Evolutionary conservation across 2,888 invertebrate genomes (phyloP).

Genomic region (Sycophila texana): DNA sequence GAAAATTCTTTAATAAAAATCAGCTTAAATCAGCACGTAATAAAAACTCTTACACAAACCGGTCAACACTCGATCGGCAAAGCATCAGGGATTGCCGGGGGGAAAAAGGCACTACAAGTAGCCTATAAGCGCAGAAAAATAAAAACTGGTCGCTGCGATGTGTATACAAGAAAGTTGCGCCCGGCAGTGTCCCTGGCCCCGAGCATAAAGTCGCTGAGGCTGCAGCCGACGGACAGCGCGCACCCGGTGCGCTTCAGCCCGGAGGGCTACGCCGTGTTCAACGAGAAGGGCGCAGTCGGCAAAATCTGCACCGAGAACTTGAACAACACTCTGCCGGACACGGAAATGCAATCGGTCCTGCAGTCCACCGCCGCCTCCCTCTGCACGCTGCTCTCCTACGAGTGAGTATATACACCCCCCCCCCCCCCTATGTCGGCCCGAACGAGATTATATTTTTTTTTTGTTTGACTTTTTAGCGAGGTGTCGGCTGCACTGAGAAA

Average conservation of each 20-base stretch:
- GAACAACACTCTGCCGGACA: conserved; percentile 78
- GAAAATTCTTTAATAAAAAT: too few species aligned
- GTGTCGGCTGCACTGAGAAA: not conserved
- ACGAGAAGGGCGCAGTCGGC: conserved; percentile 87
- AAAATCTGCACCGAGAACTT: conserved; percentile 89
- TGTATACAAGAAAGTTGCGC: conserved; percentile 20
- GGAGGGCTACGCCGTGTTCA: conserved; percentile 90
- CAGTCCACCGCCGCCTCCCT: conserved; percentile 86
- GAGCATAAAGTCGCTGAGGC: conserved; percentile 81
- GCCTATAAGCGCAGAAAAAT: not conserved
- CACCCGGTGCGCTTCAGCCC: conserved; percentile 83
- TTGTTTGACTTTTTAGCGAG: not conserved
- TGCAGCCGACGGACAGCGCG: conserved; percentile 82
- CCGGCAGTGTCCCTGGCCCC: conserved; percentile 86
- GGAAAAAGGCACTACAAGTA: too few species aligned
- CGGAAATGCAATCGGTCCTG: conserved; percentile 78
- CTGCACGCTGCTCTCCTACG: conserved; percentile 86
- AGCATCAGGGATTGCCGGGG: too few species aligned
- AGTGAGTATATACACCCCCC: too few species aligned
- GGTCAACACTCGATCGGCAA: too few species aligned
- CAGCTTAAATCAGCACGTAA: too few species aligned
- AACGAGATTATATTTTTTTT: not conserved
- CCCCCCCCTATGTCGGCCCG: too few species aligned
- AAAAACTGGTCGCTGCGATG: not conserved
- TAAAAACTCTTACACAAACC: too few species aligned